These are phyloP conservation scores for Ostrea edulis DNA, from an alignment of 1,140 invertebrate genomes.

Conservation along the genomic window DNA sequence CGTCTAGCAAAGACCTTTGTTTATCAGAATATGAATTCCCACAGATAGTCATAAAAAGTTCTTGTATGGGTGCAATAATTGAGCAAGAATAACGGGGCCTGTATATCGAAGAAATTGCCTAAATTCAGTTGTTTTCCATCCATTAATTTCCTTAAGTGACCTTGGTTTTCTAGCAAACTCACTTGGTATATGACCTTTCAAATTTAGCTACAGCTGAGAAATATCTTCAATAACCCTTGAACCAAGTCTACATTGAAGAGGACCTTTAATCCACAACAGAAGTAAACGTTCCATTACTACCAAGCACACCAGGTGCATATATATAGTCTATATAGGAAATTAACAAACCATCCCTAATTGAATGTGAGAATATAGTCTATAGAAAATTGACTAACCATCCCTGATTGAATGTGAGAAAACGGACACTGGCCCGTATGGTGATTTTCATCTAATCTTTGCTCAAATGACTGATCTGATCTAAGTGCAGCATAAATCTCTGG, in stretches of 20 bases:
- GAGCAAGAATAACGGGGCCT: slow-evolving; percentile 69
- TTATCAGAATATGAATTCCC: slow-evolving; percentile 71
- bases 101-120: slow-evolving; percentile 79
- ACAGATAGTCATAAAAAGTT: slow-evolving; percentile 77
- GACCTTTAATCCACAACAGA: slow-evolving; percentile 28
- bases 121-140: slow-evolving; percentile 80
- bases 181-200: slow-evolving; percentile 58
- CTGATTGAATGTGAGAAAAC: too few relatives aligned
- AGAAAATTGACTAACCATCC: too few relatives aligned
- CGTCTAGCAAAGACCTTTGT: slow-evolving; percentile 17
- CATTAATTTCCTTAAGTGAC: slow-evolving; percentile 70
- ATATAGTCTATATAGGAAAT: too few relatives aligned
- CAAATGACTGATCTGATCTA: too few relatives aligned
- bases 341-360: too few relatives aligned
- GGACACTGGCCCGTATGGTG: too few relatives aligned
- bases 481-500: too few relatives aligned
- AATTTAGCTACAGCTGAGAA: neutral
- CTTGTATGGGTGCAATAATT: slow-evolving; percentile 65
- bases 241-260: neutral
- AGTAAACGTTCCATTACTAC: slow-evolving; percentile 42
- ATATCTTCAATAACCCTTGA: neutral
- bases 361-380: too few relatives aligned
- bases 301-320: too few relatives aligned
- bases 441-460: too few relatives aligned
- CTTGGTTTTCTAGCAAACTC: slow-evolving; percentile 78